phyloP scores from a whole-genome alignment of 2,888 invertebrate species.

The Agrotis puta region DNA sequence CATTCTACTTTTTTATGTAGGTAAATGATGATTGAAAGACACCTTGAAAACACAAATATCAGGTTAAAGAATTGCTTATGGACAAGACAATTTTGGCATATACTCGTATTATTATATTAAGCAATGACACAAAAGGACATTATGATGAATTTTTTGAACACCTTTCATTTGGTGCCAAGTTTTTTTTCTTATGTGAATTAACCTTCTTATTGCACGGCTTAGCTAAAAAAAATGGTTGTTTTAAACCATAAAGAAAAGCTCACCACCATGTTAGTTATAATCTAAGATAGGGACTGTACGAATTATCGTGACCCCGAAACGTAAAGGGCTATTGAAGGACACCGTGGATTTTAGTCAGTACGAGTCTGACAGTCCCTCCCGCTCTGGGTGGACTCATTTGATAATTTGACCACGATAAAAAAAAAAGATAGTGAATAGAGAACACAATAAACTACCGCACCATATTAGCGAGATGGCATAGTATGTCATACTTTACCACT shows the following conservation, averaged over 20 bases:
- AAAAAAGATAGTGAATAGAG: constrained; percentile 30
- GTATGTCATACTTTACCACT: constrained; percentile 31
- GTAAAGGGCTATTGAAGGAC: too few relatives aligned
- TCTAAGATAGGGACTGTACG: too few relatives aligned
- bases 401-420: too few relatives aligned
- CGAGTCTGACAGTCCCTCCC: too few relatives aligned
- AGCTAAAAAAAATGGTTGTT: not conserved
- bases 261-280: constrained; percentile 24
- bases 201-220: not conserved
- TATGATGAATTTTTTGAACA: not conserved
- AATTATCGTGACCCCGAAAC: too few relatives aligned
- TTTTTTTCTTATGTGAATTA: not conserved
- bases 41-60: constrained; percentile 24
- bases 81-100: constrained; percentile 5
- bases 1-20: constrained; percentile 13
- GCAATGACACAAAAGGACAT: constrained; percentile 2
- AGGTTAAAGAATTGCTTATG: constrained; percentile 17
- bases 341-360: too few relatives aligned
- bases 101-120: constrained; percentile 14
- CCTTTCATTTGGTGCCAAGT: not conserved
- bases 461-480: constrained; percentile 31
- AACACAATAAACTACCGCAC: constrained; percentile 36
- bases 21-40: constrained; percentile 36
- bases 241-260: not conserved
- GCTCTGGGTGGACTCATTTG: too few relatives aligned